phyloP scores from a whole-genome alignment of 1,140 invertebrate genomes.

The Papilio aristodemus region DNA sequence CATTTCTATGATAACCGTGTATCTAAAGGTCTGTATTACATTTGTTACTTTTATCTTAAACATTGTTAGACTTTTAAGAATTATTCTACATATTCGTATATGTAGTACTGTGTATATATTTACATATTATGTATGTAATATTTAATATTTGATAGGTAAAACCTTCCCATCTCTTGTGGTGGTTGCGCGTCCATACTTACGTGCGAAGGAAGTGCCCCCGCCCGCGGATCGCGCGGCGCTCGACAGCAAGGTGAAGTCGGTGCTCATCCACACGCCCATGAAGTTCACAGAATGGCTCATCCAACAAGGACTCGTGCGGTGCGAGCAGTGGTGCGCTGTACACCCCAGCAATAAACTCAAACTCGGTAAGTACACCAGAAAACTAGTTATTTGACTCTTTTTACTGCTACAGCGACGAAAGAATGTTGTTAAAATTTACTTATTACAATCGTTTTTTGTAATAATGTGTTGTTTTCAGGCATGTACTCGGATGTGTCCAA shows the following conservation, averaged over 20 bases:
- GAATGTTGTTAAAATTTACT: not conserved
- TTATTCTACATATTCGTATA: too few relatives aligned
- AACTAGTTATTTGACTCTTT: not conserved
- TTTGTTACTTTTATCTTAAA: too few relatives aligned
- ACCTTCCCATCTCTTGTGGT: conserved; percentile 92
- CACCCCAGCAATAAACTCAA: conserved; percentile 86
- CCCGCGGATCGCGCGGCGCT: conserved; percentile 80
- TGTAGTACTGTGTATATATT: too few relatives aligned
- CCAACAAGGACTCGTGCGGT: conserved; percentile 88
- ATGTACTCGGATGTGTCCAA: conserved; percentile 92
- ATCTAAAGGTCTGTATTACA: too few relatives aligned
- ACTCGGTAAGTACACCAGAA: conserved; percentile 79
- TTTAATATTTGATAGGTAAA: conserved; percentile 81
- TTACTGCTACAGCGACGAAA: not conserved
- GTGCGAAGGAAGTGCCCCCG: conserved; percentile 82
- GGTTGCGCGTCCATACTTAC: conserved; percentile 87
- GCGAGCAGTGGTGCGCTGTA: conserved; percentile 87
- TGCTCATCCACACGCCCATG: conserved; percentile 88
- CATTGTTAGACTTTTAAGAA: too few relatives aligned
- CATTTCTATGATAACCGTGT: too few relatives aligned
- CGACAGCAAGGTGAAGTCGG: conserved; percentile 88
- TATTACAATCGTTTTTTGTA: not conserved
- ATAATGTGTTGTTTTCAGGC: conserved; percentile 67
- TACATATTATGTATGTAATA: too few relatives aligned
- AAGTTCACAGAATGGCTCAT: conserved; percentile 95